phyloP scores from a whole-genome alignment of 1,140 invertebrate genomes.

The Panagrolaimus sp. region DNA sequence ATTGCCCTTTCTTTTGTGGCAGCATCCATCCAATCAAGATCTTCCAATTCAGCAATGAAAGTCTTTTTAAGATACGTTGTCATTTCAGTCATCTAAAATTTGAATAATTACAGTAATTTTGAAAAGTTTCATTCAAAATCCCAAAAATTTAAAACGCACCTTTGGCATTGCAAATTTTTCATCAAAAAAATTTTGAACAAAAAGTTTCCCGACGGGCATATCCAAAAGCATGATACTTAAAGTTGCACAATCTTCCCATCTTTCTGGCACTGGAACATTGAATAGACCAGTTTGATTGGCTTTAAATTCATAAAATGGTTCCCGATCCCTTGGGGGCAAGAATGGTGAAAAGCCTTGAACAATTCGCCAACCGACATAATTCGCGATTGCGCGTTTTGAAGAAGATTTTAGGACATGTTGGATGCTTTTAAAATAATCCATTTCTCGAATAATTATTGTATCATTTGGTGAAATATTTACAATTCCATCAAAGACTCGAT shows the following conservation, averaged over 20 bases:
- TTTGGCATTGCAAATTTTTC: slow-evolving; percentile 48
- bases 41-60: slow-evolving; percentile 50
- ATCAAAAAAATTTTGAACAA: slow-evolving; percentile 56
- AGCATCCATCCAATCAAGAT: slow-evolving; percentile 57
- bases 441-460: slow-evolving; percentile 49
- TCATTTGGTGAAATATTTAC: slow-evolving; percentile 42
- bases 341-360: slow-evolving; percentile 52
- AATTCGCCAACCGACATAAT: slow-evolving; percentile 55
- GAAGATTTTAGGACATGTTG: slow-evolving; percentile 63
- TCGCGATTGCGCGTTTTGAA: slow-evolving; percentile 64
- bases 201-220: slow-evolving; percentile 56
- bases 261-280: slow-evolving; percentile 36
- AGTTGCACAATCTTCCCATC: slow-evolving; percentile 55
- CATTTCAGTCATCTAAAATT: slow-evolving; percentile 50
- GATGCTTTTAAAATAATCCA: slow-evolving; percentile 46
- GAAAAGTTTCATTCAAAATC: background rate
- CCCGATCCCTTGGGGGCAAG: slow-evolving; percentile 40
- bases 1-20: slow-evolving; percentile 54
- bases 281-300: slow-evolving; percentile 54
- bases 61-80: slow-evolving; percentile 52
- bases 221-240: slow-evolving; percentile 49
- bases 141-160: slow-evolving; percentile 25
- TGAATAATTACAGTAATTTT: background rate
- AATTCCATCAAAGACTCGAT: slow-evolving; percentile 41
- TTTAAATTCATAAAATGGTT: slow-evolving; percentile 51